These are phyloP conservation scores for Halcyon leucocephala DNA, from an alignment of 2,797 vertebrate species.

Conservation along the genomic window DNA sequence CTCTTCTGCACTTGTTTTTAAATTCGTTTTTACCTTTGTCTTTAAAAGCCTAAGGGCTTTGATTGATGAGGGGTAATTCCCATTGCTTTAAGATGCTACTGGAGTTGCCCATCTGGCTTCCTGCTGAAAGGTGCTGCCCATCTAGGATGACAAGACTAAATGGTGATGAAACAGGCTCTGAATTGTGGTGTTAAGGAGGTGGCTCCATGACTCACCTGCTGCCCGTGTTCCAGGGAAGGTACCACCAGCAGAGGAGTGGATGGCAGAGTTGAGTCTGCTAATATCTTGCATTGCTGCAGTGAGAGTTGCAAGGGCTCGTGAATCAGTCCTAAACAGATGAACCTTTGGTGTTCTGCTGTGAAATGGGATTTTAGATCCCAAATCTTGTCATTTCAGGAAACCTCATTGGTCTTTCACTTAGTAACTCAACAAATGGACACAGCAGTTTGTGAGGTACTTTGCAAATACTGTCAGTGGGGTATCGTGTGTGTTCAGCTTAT, in stretches of 20 bases:
- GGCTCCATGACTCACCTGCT: fast-evolving
- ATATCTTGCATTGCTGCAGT: fast-evolving
- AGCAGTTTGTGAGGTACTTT: background rate
- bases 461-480: background rate
- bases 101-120: background rate
- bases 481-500: background rate
- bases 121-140: background rate
- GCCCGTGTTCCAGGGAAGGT: background rate
- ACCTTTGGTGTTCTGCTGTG: background rate
- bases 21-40: background rate
- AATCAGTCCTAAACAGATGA: background rate
- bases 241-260: no score
- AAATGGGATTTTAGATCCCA: background rate
- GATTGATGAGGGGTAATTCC: background rate
- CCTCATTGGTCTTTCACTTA: background rate
- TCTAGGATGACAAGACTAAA: background rate
- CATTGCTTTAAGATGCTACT: background rate
- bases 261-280: background rate
- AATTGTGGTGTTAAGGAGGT: background rate
- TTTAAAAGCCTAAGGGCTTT: background rate
- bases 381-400: background rate
- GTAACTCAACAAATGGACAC: background rate
- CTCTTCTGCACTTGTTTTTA: background rate
- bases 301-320: background rate
- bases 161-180: background rate